Percentiles rank a stretch among this genome's conserved stretches.
phyloP scores from a whole-genome alignment of 2,113 vertebrate species.

The Lophotis ruficrista region DNA sequence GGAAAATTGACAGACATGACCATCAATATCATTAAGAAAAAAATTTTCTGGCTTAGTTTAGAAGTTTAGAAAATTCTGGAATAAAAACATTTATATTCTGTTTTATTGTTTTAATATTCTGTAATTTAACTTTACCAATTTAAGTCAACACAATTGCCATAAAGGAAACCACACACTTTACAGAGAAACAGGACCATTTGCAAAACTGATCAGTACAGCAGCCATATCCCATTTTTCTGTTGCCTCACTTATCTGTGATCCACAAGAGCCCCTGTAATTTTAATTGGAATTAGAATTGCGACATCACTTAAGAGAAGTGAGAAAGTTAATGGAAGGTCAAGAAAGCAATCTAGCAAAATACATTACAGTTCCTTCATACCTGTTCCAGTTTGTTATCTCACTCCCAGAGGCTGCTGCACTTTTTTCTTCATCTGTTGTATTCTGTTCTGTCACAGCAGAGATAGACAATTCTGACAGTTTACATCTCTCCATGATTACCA shows the following conservation, averaged over 20 bases:
- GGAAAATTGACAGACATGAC: neutral
- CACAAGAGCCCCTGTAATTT: neutral
- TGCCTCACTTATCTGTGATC: neutral
- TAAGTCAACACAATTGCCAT: neutral
- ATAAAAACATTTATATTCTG: neutral
- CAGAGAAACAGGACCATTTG: neutral
- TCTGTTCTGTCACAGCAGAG: slow-evolving; percentile 86
- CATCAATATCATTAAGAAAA: neutral
- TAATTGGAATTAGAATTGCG: neutral
- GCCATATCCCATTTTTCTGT: neutral
- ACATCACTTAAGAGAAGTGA: neutral
- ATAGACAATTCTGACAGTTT: slow-evolving; percentile 78
- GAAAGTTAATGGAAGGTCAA: neutral
- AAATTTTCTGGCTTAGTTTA: neutral
- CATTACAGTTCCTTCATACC: slow-evolving; percentile 68
- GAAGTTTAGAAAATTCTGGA: neutral
- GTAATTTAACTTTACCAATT: neutral
- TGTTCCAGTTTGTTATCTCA: slow-evolving; percentile 81
- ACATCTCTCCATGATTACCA: slow-evolving; percentile 98
- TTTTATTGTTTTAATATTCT: neutral
- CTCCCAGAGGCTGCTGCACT: slow-evolving; percentile 85
- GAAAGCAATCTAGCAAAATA: neutral
- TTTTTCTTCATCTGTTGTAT: slow-evolving; percentile 97
- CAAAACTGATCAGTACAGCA: neutral
- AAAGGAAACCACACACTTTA: neutral